Evolutionary conservation across 2,113 vertebrate species (phyloP), one percentile per base, ranked within the genome.

Genomic region (Paramormyrops kingsleyae): DNA sequence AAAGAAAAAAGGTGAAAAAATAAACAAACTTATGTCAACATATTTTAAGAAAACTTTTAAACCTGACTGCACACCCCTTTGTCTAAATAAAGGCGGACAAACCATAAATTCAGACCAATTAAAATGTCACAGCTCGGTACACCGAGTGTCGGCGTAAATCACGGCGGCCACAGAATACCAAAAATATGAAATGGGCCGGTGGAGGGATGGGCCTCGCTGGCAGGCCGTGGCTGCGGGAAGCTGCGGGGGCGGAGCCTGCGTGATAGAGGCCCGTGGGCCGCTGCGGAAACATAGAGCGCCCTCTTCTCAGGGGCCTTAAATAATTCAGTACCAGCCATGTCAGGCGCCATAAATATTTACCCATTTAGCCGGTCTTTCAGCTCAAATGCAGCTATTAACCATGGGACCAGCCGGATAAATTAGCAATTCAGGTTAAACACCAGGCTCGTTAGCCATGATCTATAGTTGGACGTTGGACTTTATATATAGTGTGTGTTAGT

Each of bases 41-140:
- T 9, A 39, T 44, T 47, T 44, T 2, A 4, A 53, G 35, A 49
- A 4, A 56, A 53, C 2, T 0, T 24, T 27, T 42, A 80, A 80
- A 87, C 31, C 17, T 53, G 15, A 53, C 50, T 1, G n/a, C 31
- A 39, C 84, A 21, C 13, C 74, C 85, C 85, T 87, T 8, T 53
- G 50, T 50, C 27, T 87, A 87, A 87, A 53, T 53, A 4, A 87
- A 53, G 27, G n/a, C 6, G 5, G 46, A 21, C 50, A 21, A 39
- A 53, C 53, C 85, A 87, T 80, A 80, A 80, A 80, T 42, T 80
- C 74, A 80, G 6, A 39, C 9, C 85, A 87, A 87, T 53, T 53
- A 87, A 53, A 87, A 53, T 31, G 49, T 53, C 27, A 56, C n/a
- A 39, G 24, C 46, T 31, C 9, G 4, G 46, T 24, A 35, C 47